Conservation (phyloP, 2,888 invertebrate species). For the Osmoderma eremita region DNA sequence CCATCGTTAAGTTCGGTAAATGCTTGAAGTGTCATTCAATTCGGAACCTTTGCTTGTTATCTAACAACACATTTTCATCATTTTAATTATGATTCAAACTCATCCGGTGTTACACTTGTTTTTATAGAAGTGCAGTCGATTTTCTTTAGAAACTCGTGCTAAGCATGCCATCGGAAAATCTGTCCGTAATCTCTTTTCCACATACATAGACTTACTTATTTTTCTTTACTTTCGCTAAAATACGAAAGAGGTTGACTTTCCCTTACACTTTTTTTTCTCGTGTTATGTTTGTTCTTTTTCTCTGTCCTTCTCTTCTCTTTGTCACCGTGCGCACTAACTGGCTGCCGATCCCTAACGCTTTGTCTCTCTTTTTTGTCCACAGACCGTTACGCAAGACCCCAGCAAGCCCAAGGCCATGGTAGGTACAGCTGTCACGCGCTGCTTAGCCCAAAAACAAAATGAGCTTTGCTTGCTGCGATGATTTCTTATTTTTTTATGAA, state of each 20-base stretch:
- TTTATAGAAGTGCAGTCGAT: too few relatives aligned
- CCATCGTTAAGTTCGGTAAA: too few relatives aligned
- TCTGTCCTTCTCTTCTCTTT: slow-evolving; percentile 8
- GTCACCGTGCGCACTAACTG: slow-evolving; percentile 46
- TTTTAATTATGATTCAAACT: slow-evolving; percentile 34
- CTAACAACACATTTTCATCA: too few relatives aligned
- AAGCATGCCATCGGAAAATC: slow-evolving; percentile 8
- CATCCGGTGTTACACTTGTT: neutral
- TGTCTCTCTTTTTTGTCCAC: slow-evolving; percentile 62
- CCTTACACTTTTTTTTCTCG: neutral
- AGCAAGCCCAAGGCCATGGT: slow-evolving; percentile 61
- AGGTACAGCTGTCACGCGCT: slow-evolving; percentile 48
- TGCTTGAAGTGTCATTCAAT: too few relatives aligned
- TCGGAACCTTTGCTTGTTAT: too few relatives aligned
- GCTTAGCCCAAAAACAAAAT: slow-evolving; percentile 32
- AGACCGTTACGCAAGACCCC: slow-evolving; percentile 61
- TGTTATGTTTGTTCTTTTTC: slow-evolving; percentile 14
- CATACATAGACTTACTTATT: too few relatives aligned
- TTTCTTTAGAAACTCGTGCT: neutral
- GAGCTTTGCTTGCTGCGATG: slow-evolving; percentile 40
- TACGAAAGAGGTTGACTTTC: too few relatives aligned
- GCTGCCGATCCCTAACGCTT: slow-evolving; percentile 55
- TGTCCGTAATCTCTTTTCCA: too few relatives aligned
- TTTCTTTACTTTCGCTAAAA: neutral
- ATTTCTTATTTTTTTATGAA: slow-evolving; percentile 16